Conservation (phyloP, 2,888 invertebrate species). For the Subacronicta megacephala region DNA sequence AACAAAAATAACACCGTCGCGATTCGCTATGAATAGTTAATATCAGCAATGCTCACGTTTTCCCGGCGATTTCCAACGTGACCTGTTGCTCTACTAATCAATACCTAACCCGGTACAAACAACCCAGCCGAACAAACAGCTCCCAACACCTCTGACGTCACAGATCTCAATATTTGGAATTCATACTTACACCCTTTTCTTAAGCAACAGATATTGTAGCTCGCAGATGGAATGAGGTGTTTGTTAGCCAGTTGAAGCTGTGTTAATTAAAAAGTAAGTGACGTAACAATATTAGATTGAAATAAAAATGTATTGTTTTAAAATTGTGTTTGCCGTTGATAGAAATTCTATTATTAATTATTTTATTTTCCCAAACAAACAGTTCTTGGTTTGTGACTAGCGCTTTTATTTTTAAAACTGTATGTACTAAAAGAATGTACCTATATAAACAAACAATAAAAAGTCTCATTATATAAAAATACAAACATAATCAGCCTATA, state of each 20-base stretch:
- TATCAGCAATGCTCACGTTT: conserved; percentile 6
- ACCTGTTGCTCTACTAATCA: conserved; percentile 44
- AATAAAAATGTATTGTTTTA: too few species aligned
- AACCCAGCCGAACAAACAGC: neutral
- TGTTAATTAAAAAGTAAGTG: neutral
- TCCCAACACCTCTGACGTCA: conserved; percentile 5
- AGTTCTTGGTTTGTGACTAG: too few species aligned
- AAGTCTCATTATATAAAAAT: too few species aligned
- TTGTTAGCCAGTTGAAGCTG: neutral
- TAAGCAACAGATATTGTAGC: neutral
- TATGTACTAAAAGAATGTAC: too few species aligned
- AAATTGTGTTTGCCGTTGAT: too few species aligned
- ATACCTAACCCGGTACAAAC: conserved; percentile 15
- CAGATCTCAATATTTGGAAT: neutral
- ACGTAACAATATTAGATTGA: neutral
- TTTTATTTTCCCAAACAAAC: too few species aligned
- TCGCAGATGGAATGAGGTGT: neutral
- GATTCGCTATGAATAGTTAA: conserved; percentile 9
- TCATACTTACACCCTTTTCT: neutral
- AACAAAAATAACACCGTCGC: neutral
- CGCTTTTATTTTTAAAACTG: too few species aligned
- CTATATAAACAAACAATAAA: too few species aligned
- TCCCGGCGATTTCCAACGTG: conserved; percentile 14
- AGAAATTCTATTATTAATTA: too few species aligned
- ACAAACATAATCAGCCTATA: too few species aligned